Evolutionary conservation across 1,140 invertebrate species (phyloP), one percentile per base, ranked within the genome.

Genomic region (Popillia japonica): DNA sequence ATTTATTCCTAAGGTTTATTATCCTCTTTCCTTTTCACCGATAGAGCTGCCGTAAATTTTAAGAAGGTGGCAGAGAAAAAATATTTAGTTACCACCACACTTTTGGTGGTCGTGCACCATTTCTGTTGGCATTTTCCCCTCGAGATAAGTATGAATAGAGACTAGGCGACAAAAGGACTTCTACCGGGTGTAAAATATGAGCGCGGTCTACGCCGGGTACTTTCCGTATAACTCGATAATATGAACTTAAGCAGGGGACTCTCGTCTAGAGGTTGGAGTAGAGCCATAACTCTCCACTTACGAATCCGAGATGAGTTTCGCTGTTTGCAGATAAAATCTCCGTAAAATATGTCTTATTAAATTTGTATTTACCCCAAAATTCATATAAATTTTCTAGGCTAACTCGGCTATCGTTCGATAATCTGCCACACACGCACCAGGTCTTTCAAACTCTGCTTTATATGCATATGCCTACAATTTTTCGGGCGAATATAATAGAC

Each of bases 101-200:
- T 68, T 23, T 68, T 27, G 61, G 22, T 22, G 6, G 20, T 14
- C 22, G 61, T 48, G 44, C 44, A 48, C 61, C 61, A 68, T 68
- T 68, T 34, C 27, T 34, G 61, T 68, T 68, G 22, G 61, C 61
- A 20, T 22, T 22, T 64, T 68, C 22, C 61, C 20, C 22, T 3
- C 61, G 61, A 68, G 61, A 68, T 74, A 74, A 74, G 72, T 74
- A 74, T 74, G 72, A 74, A 74, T 74, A 74, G 72, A 74, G 72
- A 40, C 72, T 42, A 44, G 40, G 14, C 72, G 34, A 74, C 72
- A 74, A 74, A 74, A 74, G 40, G 72, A 41, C 72, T 74, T 42
- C 41, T 40, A 40, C 40, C n/a, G 72, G 6, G 40, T 4, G 72
- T 74, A 74, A 74, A 74, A 74, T 74, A 74, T 74, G 72, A 34